Conservation (phyloP, 30 jellyfish, hydroid and myxozoan species). For the Morbakka virulenta region DNA sequence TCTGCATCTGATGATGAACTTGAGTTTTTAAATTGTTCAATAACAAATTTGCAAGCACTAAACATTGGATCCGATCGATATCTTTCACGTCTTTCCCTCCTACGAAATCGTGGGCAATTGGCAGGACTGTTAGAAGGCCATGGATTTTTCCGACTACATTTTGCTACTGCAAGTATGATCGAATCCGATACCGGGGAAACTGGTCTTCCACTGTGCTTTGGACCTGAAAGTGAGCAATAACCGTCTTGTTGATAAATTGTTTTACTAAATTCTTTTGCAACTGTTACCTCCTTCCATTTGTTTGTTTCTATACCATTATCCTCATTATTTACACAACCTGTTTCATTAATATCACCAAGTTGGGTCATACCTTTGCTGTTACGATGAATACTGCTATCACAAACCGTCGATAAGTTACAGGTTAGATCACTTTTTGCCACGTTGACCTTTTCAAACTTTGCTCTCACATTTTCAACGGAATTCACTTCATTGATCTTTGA, state of each 20-base stretch:
- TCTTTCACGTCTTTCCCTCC: slow-evolving; percentile 35
- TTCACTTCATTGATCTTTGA: too few relatives aligned
- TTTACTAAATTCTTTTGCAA: too few relatives aligned
- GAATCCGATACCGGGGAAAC: slow-evolving; percentile 49
- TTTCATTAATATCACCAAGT: too few relatives aligned
- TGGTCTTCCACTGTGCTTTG: slow-evolving; percentile 24
- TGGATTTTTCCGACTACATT: slow-evolving; percentile 4
- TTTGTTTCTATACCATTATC: too few relatives aligned
- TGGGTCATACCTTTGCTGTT: too few relatives aligned
- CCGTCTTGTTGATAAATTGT: background rate
- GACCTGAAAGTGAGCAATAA: background rate
- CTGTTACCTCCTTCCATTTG: too few relatives aligned
- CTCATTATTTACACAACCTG: too few relatives aligned
- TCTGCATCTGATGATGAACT: background rate
- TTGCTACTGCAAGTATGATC: slow-evolving; percentile 43
- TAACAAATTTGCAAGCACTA: background rate
- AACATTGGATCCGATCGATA: slow-evolving; percentile 30
- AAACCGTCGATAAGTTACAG: too few relatives aligned
- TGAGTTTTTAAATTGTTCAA: background rate
- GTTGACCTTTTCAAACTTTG: too few relatives aligned
- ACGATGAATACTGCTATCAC: too few relatives aligned
- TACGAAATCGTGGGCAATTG: slow-evolving; percentile 6
- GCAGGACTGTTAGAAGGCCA: background rate
- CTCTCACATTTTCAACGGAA: too few relatives aligned
- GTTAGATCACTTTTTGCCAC: too few relatives aligned